Percentiles rank a stretch among this genome's conserved stretches.
Evolutionary conservation across 30 jellyfish, hydroid and myxozoan species (phyloP).

Genomic region (Calvadosia cruxmelitensis): DNA sequence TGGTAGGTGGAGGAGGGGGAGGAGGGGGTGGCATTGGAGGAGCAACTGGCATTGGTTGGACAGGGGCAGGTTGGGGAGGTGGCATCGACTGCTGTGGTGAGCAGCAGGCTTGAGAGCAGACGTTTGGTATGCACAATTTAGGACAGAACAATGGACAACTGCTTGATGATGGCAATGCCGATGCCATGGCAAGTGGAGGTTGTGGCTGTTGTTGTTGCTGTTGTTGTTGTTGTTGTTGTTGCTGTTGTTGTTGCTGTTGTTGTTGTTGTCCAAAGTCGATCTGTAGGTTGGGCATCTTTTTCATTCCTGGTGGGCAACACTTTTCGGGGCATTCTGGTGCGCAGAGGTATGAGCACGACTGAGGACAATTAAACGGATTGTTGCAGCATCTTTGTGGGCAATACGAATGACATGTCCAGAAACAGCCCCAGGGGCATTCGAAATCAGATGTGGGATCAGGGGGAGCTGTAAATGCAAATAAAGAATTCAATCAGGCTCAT

Average conservation of each 20-base stretch:
- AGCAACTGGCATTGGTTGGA: slow-evolving; percentile 23
- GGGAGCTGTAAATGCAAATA: slow-evolving; percentile 16
- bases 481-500: no score
- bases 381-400: slow-evolving; percentile 95
- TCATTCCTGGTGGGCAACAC: slow-evolving; percentile 93
- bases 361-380: slow-evolving; percentile 83
- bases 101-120: slow-evolving; percentile 83
- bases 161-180: slow-evolving; percentile 35
- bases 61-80: slow-evolving; percentile 1
- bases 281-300: slow-evolving; percentile 46
- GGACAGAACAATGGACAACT: slow-evolving; percentile 92
- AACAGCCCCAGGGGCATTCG: slow-evolving; percentile 98
- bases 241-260: slow-evolving; percentile 30
- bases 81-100: neutral
- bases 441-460: slow-evolving; percentile 50
- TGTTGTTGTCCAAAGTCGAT: slow-evolving; percentile 23
- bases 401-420: slow-evolving; percentile 87
- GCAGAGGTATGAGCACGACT: slow-evolving; percentile 61
- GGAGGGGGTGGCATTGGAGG: slow-evolving; percentile 77
- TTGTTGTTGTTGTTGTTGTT: slow-evolving; percentile 22
- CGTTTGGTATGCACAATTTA: slow-evolving; percentile 72
- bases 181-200: slow-evolving; percentile 20
- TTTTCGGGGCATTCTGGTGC: slow-evolving; percentile 84
- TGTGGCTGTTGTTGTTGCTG: slow-evolving; percentile 18
- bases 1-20: slow-evolving; percentile 34